Conservation (phyloP, 2,113 vertebrate species). For the Sebastes schlegelii region DNA sequence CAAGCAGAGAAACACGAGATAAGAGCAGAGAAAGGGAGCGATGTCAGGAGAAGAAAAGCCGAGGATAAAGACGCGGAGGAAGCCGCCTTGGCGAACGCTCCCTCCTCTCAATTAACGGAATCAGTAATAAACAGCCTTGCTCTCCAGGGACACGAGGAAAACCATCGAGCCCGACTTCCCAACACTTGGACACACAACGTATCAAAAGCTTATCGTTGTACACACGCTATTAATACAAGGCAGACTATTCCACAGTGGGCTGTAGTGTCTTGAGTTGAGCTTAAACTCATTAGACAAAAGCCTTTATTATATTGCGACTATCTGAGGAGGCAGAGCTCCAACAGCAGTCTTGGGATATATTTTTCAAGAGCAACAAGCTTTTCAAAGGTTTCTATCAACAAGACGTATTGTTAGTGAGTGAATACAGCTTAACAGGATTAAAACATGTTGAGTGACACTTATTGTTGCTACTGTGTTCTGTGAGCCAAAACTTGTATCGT, state of each 20-base stretch:
- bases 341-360: slow-evolving; percentile 41
- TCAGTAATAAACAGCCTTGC: slow-evolving; percentile 74
- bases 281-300: slow-evolving; percentile 71
- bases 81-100: slow-evolving; percentile 51
- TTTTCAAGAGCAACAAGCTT: slow-evolving; percentile 55
- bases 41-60: slow-evolving; percentile 51
- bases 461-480: slow-evolving; percentile 12
- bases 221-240: slow-evolving; percentile 58
- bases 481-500: slow-evolving; percentile 15
- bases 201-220: slow-evolving; percentile 71
- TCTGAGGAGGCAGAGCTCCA: slow-evolving; percentile 50
- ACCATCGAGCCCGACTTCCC: slow-evolving; percentile 59
- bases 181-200: slow-evolving; percentile 64
- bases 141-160: slow-evolving; percentile 59
- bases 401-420: slow-evolving; percentile 56
- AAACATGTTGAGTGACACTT: slow-evolving; percentile 48
- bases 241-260: slow-evolving; percentile 60
- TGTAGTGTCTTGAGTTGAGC: slow-evolving; percentile 54
- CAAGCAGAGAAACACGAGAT: slow-evolving; percentile 23
- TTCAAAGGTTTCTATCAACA: slow-evolving; percentile 52
- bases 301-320: slow-evolving; percentile 59
- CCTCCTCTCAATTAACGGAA: slow-evolving; percentile 72
- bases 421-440: slow-evolving; percentile 68
- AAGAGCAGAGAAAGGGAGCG: slow-evolving; percentile 38
- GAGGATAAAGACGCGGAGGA: slow-evolving; percentile 36